A percentile compares a stretch with the other conserved stretches of the same genome.
Evolutionary conservation across 2,113 vertebrate species (phyloP).

Genomic region (Aix galericulata): DNA sequence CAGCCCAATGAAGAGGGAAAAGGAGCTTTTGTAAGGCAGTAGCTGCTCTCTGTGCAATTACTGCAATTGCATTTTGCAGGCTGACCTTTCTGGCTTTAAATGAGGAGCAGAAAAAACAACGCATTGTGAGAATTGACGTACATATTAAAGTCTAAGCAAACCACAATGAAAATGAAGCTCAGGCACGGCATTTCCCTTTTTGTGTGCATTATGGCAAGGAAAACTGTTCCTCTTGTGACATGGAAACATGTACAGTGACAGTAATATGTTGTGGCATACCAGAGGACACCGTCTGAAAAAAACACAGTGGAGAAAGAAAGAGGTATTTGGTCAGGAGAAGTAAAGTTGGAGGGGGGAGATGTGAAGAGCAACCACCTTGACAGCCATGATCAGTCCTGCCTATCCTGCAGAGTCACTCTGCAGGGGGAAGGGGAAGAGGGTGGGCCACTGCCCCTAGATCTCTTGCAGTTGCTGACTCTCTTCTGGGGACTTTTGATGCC

Average conservation of each 20-base stretch:
- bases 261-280: background rate
- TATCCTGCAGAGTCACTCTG: background rate
- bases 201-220: background rate
- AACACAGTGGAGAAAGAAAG: background rate
- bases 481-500: background rate
- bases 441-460: background rate
- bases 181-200: background rate
- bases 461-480: background rate
- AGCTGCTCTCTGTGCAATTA: background rate
- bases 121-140: background rate
- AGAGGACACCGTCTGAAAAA: background rate
- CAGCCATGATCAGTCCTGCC: background rate
- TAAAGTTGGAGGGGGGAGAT: background rate
- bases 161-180: background rate
- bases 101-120: background rate
- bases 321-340: background rate
- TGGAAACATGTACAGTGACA: background rate
- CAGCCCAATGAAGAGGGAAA: background rate
- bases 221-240: background rate
- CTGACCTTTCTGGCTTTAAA: background rate
- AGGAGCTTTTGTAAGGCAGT: background rate
- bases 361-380: background rate
- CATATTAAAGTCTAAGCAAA: background rate
- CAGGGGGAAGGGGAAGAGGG: background rate
- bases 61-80: background rate